These are phyloP conservation scores for Crepidodera aurea DNA, from an alignment of 2,888 invertebrate species.

Conservation along the genomic window DNA sequence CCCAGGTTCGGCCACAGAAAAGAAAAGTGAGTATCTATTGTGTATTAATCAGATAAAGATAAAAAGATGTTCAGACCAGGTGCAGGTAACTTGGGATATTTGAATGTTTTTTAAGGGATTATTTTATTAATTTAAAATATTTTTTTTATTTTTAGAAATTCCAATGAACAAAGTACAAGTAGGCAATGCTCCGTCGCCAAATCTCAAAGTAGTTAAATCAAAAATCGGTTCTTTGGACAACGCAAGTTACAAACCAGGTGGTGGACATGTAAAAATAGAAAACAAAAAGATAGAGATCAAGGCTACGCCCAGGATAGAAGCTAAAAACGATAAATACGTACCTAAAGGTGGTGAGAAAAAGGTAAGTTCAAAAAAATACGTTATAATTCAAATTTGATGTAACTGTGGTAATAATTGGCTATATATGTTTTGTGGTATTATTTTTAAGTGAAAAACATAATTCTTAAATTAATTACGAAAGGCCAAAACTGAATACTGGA, in stretches of 20 bases:
- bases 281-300: constrained; percentile 85
- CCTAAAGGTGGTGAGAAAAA: constrained; percentile 92
- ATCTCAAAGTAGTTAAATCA: constrained; percentile 88
- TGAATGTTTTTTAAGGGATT: no score
- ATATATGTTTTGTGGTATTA: neutral
- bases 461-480: constrained; percentile 26
- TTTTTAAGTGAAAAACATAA: neutral
- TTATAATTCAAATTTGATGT: no score
- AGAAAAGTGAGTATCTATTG: constrained; percentile 72
- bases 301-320: constrained; percentile 87
- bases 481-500: no score
- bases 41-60: no score
- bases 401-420: no score
- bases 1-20: constrained; percentile 65
- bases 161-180: constrained; percentile 95
- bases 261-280: constrained; percentile 88
- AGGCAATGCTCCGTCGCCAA: constrained; percentile 90
- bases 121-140: no score
- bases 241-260: constrained; percentile 87
- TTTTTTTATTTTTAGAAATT: constrained; percentile 70
- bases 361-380: constrained; percentile 65
- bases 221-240: constrained; percentile 94
- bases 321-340: constrained; percentile 87
- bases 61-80: no score
- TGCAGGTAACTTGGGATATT: no score